Percentiles rank a stretch among this genome's conserved stretches.
Conservation (phyloP, 2,113 vertebrate genomes). For the Sitta europaea region DNA sequence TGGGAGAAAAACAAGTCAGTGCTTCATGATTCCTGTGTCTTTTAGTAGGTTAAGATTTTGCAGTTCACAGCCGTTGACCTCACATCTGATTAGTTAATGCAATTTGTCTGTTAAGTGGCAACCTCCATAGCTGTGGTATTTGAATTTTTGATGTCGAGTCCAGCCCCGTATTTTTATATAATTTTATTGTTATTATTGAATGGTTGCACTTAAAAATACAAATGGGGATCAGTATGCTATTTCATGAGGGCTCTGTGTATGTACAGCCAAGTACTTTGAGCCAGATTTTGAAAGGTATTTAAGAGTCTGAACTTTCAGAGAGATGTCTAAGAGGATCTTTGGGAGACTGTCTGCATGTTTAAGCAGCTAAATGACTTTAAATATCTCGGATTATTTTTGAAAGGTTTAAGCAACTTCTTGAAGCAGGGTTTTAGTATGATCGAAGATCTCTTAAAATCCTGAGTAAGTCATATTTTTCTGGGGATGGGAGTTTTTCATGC, state of each 20-base stretch:
- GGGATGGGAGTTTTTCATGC: not conserved
- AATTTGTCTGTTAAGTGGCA: not conserved
- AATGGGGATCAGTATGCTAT: not conserved
- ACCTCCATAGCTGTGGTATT: not conserved
- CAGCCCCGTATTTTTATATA: not conserved
- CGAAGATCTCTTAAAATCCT: not conserved
- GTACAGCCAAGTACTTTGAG: not conserved
- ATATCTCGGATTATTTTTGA: not conserved
- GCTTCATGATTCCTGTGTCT: not conserved
- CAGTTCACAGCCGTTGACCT: not conserved
- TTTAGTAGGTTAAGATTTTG: not conserved
- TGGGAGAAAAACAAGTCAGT: not conserved
- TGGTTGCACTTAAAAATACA: not conserved
- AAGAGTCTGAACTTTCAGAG: not conserved
- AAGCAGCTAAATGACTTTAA: conserved; percentile 39
- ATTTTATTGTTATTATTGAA: not conserved
- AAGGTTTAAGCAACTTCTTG: not conserved
- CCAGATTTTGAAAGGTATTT: conserved; percentile 30
- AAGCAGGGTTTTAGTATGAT: not conserved
- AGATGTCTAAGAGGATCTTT: conserved; percentile 19
- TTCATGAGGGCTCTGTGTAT: not conserved
- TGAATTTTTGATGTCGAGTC: not conserved
- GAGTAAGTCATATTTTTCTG: not conserved
- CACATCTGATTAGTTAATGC: not conserved
- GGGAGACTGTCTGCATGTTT: not conserved